Base-by-base conservation (phyloP, 2,888 invertebrate genomes). In the Drosophila vallismaia region DNA sequence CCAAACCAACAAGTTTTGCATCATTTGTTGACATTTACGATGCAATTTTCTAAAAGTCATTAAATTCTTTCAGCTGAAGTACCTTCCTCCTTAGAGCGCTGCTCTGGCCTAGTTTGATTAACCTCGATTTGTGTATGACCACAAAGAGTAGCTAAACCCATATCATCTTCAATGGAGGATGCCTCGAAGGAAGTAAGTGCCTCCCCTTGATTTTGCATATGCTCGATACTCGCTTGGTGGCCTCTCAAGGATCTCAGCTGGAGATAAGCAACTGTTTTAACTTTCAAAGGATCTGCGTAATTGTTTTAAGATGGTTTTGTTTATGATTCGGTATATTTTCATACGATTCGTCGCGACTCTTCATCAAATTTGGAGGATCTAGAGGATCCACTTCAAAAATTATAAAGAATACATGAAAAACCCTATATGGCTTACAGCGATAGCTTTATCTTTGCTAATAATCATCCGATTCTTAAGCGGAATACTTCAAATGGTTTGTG, bases 11-110 rank as follows among this genome's bases (percentile, higher is more conserved):
- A 51, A 58, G 58, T 54, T 54, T 54, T 36, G 50, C 71, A 69
- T 59, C 58, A 64, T 81, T 75, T 79, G 72, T 84, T 75, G 75
- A 85, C 82, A 77, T 82, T 85, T 82, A 82, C 77, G 85, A 85
- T 71, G 77, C 79, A 69, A 74, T 84, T 69, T 84, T 74, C 14
- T 19, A 67, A 76, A 81, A 77, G 71, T 70, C 77, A 69, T 68
- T 77, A 78, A 79, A 82, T 76, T 70, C 31, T n/a, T 57, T 74
- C 55, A 36, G 24, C 40, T 33, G 12, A 45, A 28, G n/a, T 31
- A 46, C 67, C 38, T 24, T 40, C 24, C n/a, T 19, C 19, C 19
- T 3, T 19, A n/a, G 28, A 36, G 36, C 42, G n/a, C 14, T 46
- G 14, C 8, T 49, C 60, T 79, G 76, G 52, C 84, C 84, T 53